These are phyloP conservation scores for Craterocephalus amniculus DNA, from an alignment of 2,797 vertebrate genomes.

Conservation along the genomic window DNA sequence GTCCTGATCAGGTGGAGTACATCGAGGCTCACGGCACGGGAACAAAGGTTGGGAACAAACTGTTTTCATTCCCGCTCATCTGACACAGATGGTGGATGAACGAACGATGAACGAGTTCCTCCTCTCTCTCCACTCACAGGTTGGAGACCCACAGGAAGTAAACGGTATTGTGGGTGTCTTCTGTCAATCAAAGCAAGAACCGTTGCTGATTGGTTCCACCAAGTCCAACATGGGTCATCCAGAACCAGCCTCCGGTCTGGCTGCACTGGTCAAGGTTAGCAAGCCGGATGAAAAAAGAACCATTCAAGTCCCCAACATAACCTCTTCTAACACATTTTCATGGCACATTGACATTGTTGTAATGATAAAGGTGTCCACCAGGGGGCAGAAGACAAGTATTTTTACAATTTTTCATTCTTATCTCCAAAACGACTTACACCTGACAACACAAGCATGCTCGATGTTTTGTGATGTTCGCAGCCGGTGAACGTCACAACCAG, in stretches of 20 bases:
- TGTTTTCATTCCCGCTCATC: background rate
- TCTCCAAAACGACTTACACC: too few species aligned
- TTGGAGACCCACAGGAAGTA: constrained; percentile 95
- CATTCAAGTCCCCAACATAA: too few species aligned
- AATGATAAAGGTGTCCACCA: too few species aligned
- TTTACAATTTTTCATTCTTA: too few species aligned
- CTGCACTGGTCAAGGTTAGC: constrained; percentile 90
- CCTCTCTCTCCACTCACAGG: constrained; percentile 76
- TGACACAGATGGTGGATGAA: background rate
- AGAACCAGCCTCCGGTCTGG: constrained; percentile 94
- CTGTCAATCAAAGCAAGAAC: constrained; percentile 81
- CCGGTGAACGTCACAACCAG: too few species aligned
- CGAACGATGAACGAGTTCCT: too few species aligned
- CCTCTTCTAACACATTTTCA: too few species aligned
- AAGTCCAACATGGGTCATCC: constrained; percentile 99
- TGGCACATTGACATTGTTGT: too few species aligned
- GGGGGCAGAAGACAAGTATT: too few species aligned
- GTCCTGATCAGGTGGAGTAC: constrained; percentile 90
- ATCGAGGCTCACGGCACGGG: constrained; percentile 97
- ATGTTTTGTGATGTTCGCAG: too few species aligned
- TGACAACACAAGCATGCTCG: too few species aligned
- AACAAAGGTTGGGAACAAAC: constrained; percentile 89
- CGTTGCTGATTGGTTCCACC: constrained; percentile 92
- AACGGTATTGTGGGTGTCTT: constrained; percentile 88
- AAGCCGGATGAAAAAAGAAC: too few species aligned